phyloP scores from a whole-genome alignment of 2,888 invertebrate genomes.

The Ctena decussata region DNA sequence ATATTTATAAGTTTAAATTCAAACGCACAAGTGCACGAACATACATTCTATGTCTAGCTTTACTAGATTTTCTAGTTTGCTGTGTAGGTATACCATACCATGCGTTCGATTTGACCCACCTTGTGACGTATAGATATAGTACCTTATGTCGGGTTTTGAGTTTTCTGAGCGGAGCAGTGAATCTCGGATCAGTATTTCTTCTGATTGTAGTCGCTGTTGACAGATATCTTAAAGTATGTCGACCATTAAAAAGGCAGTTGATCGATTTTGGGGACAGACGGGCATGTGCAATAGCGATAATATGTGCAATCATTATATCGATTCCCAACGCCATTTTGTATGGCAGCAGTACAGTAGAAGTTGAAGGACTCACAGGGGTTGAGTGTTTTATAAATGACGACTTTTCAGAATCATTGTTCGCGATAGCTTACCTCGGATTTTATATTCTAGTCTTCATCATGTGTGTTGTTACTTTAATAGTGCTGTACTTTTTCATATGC shows the following conservation, averaged over 20 bases:
- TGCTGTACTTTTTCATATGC: constrained; percentile 70
- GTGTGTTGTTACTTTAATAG: constrained; percentile 48
- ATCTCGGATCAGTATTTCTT: constrained; percentile 56
- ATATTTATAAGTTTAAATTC: constrained; percentile 58
- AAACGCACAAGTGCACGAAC: constrained; percentile 53
- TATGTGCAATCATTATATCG: constrained; percentile 58
- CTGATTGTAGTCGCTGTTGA: constrained; percentile 64
- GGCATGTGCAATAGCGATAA: constrained; percentile 54
- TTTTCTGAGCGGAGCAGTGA: constrained; percentile 49
- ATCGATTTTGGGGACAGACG: constrained; percentile 61
- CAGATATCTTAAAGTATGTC: constrained; percentile 73
- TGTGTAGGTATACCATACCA: constrained; percentile 64
- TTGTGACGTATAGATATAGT: constrained; percentile 37
- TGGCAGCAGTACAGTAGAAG: constrained; percentile 65
- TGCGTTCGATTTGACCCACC: constrained; percentile 45
- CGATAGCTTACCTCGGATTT: constrained; percentile 66
- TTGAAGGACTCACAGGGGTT: constrained; percentile 43
- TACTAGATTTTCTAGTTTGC: constrained; percentile 58
- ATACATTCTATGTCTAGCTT: constrained; percentile 59
- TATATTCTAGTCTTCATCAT: constrained; percentile 65
- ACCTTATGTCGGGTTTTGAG: constrained; percentile 51
- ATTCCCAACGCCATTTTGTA: constrained; percentile 72
- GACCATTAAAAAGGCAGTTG: constrained; percentile 72
- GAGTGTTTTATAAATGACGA: constrained; percentile 73
- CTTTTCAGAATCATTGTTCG: constrained; percentile 47